Base-by-base conservation (phyloP, 2,797 vertebrate genomes). In the Anguilla marmorata region DNA sequence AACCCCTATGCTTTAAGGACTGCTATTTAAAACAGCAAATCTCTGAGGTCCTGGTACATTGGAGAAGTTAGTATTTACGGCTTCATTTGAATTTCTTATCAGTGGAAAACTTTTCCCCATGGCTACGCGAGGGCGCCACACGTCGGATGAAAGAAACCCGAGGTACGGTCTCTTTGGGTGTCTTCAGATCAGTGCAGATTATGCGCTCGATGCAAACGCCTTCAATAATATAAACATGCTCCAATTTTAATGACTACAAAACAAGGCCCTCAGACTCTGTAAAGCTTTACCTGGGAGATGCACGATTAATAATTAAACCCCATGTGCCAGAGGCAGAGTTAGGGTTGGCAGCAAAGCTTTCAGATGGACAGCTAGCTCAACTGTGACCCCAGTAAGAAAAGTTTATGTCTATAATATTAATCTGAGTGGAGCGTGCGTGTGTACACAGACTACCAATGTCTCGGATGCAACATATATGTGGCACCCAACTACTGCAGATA, bases 291-390 rank as follows among this genome's bases (percentile, higher is more conserved):
- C 96, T 97, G 96, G 96, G 98, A 97, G 96, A 96, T 95, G 91
- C 94, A 95, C 96, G 97, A 97, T 98, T 98, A 99, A 99, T 98
- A 98, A 99, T 98, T 98, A 97, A 98, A 97, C 95, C 95, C 95
- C 94, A 94, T 96, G 96, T 96, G 96, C 97, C 96, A 95, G 97
- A 98, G 97, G 97, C 96, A 92, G 94, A 95, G 95, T 97, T 96
- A 95, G 96, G 96, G 96, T 95, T 96, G 96, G 95, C 95, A 96
- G 96, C 94, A 92, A 93, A 95, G 95, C 95, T 95, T 96, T 96
- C 94, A 96, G 95, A 96, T 95, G 95, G 94, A 96, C 96, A 56
- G 96, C 94, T 92, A 94, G 94, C 96, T 96, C 96, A 79, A 96
- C 96, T 96, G 96, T 97, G 96, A 96, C 96, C 96, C 95, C 95